Evolutionary conservation across 2,113 vertebrate species (phyloP).

Genomic region (Lutjanus erythropterus): DNA sequence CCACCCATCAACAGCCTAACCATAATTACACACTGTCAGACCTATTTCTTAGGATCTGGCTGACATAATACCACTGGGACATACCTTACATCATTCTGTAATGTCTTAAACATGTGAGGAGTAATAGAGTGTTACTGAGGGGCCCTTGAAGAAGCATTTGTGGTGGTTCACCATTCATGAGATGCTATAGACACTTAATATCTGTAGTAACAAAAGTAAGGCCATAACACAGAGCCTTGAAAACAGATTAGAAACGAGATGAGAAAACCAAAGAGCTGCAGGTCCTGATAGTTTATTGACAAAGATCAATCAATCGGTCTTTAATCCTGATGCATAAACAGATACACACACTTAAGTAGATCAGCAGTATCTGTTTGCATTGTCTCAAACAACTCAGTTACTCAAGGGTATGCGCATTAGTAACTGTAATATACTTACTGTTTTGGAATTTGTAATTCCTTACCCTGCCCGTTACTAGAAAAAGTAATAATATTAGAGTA

Average conservation of each 20-base stretch:
- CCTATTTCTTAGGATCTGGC: conserved; percentile 5
- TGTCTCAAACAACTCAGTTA: neutral
- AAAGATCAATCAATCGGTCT: neutral
- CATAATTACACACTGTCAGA: conserved; percentile 51
- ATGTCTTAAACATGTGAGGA: conserved; percentile 26
- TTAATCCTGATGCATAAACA: neutral
- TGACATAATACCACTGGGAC: conserved; percentile 31
- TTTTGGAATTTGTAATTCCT: too few species aligned
- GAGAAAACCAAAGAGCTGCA: neutral
- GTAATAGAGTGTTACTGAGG: neutral
- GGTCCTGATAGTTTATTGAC: neutral
- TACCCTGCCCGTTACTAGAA: too few species aligned
- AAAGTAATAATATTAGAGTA: too few species aligned
- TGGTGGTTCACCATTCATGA: neutral
- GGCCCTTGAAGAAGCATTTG: neutral
- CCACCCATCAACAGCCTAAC: conserved; percentile 23
- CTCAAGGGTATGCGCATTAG: too few species aligned
- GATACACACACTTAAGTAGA: neutral
- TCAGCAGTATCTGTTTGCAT: neutral
- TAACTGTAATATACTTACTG: too few species aligned
- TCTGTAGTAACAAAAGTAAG: neutral
- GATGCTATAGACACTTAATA: neutral
- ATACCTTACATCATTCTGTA: conserved; percentile 29
- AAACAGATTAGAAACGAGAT: neutral
- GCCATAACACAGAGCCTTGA: neutral